Base-by-base conservation (phyloP, 1,140 invertebrate genomes). In the Geopemphigus sp. region DNA sequence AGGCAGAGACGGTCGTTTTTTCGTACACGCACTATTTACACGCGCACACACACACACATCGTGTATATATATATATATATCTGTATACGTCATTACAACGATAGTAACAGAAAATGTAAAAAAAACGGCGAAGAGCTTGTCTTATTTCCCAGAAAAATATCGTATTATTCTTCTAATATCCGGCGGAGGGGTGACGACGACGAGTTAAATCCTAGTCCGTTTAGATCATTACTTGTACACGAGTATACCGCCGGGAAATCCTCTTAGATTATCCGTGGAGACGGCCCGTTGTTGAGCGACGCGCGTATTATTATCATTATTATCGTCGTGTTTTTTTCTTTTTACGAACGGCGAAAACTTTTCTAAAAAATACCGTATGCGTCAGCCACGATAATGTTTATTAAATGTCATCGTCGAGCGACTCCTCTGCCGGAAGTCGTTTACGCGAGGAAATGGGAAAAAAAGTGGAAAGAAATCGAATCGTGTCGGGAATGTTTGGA, bases 401-500 rank as follows among this genome's bases (percentile, higher is more conserved):
- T 64, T 64, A 64, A 64, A 64, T 12, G 63, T 45, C 11, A 26
- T 29, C 29, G 63, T n/a, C 32, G 63, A n/a, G 32, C 61, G 17
- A 39, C 32, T 39, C 19, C 19, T 64, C 63, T 5, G 26, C 26
- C 63, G 63, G 63, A 64, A 64, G 63, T 64, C 63, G 63, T 64
- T 64, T 39, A 64, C 63, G 19, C 32, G 5, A 64, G 63, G 63
- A 64, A 64, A 64, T 64, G 63, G 8, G 32, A 32, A 14, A 32
- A 63, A 64, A 64, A 64, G n/a, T n/a, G 29, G 63, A 39, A 45
- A 39, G n/a, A 64, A 64, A 64, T 64, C 63, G 63, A 64, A 64
- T 45, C 63, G 32, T 19, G 5, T n/a, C 63, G 19, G 59, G 63
- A 45, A 45, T 39, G 63, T 64, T 64, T 39, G 63, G 12, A 32